Evolutionary conservation across 2,797 vertebrate genomes (phyloP), one percentile per base, ranked within the genome.

Genomic region (Xenopus petersii): DNA sequence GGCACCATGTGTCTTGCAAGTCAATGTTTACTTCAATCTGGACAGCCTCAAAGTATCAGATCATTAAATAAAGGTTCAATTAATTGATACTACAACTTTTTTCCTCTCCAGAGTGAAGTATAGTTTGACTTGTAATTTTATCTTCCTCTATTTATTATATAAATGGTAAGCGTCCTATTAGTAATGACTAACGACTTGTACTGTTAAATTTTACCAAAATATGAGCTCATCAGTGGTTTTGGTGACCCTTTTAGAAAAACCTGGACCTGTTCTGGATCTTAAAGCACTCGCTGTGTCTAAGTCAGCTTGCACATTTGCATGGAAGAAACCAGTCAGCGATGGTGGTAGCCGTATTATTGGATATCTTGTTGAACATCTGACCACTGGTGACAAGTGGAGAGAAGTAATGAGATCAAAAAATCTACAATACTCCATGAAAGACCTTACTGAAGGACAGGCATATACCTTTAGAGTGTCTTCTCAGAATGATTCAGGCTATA

Each of bases 241-340:
- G 30, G 10, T 73, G 30, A 84, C 76, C 68, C 16, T 81, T 88
- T 69, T 87, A 99, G 98, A 99, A 94, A 96, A 97, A 83, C 97
- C 98, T 78, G 97, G 98, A 59, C 95, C 97, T 13, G 97, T 99
- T 55, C 90, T 96, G 79, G 96, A 99, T 87, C 94, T 99, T 67
- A 99, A 97, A 87, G 87, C 92, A 60, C 79, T 93, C 62, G 86
- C 93, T 64, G 88, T 98, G 61, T 97, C 93, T 75, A 98, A 94
- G 81, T 91, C 95, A 66, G 95, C 95, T 12, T 98, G 96, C 81
- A 97, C 88, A 70, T 88, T 99, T 73, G 92, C 91, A 79, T 99
- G 98, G 98, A 99, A 99, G 85, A 98, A 96, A 80, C 97, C 98
- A 46, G 84, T 93, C 64, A 95, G 89, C 2, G 96, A 99, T 83